Evolutionary conservation across 1,140 invertebrate genomes (phyloP).

Genomic region (Temnothorax longispinosus): DNA sequence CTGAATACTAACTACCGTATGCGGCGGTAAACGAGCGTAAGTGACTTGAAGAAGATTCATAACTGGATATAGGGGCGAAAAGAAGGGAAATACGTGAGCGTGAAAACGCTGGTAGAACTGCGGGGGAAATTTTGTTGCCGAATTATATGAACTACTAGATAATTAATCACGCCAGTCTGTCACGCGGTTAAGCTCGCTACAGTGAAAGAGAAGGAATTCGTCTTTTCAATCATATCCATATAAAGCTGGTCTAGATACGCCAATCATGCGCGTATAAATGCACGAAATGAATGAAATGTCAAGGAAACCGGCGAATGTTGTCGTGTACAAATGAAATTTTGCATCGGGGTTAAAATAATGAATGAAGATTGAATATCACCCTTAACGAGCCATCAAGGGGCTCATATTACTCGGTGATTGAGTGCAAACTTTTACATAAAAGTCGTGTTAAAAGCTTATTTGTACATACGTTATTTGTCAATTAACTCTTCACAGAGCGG

Average conservation of each 20-base stretch:
- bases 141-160: conserved; percentile 28
- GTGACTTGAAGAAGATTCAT: conserved; percentile 50
- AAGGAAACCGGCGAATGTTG: conserved; percentile 1
- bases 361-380: conserved; percentile 48
- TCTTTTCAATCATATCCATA: conserved; percentile 32
- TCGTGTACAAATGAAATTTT: conserved; percentile 32
- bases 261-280: background rate
- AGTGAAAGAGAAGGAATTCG: conserved; percentile 37
- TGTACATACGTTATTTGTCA: conserved; percentile 15
- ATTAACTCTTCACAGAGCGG: background rate
- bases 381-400: conserved; percentile 26
- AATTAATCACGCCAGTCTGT: conserved; percentile 46
- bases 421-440: conserved; percentile 27
- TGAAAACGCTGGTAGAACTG: background rate
- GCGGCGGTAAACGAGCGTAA: conserved; percentile 42
- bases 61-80: conserved; percentile 10
- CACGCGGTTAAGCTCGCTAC: background rate
- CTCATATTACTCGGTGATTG: conserved; percentile 7
- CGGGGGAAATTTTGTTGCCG: conserved; percentile 5
- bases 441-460: conserved; percentile 21
- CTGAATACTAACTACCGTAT: conserved; percentile 29
- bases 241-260: conserved; percentile 45
- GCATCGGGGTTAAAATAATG: conserved; percentile 38
- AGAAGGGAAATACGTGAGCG: background rate
- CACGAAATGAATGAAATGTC: conserved; percentile 13